A percentile compares a stretch with the other conserved stretches of the same genome.
Conservation (phyloP, 2,113 vertebrate genomes). For the Cryptomyrus ogoouensis region DNA sequence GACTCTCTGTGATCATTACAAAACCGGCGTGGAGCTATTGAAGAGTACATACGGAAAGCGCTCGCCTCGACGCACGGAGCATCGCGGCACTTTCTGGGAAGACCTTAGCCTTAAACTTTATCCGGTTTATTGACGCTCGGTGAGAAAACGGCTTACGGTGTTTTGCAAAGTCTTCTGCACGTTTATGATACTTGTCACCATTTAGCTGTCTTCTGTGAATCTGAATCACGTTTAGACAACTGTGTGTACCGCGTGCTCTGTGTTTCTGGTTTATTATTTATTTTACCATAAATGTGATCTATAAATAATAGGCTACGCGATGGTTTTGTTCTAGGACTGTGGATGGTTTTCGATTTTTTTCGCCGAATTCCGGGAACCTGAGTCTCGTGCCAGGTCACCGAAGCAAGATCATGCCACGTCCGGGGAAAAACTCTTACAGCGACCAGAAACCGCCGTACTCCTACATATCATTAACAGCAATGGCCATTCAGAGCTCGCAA, state of each 20-base stretch:
- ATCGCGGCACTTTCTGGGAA: constrained; percentile 11
- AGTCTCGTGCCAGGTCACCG: not conserved
- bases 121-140: constrained; percentile 5
- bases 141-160: constrained; percentile 22
- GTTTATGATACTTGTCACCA: not conserved
- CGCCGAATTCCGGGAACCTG: constrained; percentile 1
- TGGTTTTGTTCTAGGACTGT: not conserved
- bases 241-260: not conserved
- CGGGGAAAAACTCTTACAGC: constrained; percentile 94
- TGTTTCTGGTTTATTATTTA: not conserved
- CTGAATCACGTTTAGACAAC: not conserved
- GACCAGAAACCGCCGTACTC: constrained; percentile 96
- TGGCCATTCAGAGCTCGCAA: constrained; percentile 90
- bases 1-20: constrained; percentile 65
- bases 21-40: constrained; percentile 59
- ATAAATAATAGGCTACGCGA: not conserved
- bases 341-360: constrained; percentile 9
- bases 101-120: constrained; percentile 25
- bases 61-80: constrained; percentile 24
- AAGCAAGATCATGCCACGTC: constrained; percentile 71
- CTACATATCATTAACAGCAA: constrained; percentile 92
- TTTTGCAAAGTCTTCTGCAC: not conserved
- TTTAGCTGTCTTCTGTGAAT: not conserved
- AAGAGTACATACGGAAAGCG: constrained; percentile 44
- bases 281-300: not conserved